Evolutionary conservation across 2,113 vertebrate genomes (phyloP).

Genomic region (Oplegnathus fasciatus): DNA sequence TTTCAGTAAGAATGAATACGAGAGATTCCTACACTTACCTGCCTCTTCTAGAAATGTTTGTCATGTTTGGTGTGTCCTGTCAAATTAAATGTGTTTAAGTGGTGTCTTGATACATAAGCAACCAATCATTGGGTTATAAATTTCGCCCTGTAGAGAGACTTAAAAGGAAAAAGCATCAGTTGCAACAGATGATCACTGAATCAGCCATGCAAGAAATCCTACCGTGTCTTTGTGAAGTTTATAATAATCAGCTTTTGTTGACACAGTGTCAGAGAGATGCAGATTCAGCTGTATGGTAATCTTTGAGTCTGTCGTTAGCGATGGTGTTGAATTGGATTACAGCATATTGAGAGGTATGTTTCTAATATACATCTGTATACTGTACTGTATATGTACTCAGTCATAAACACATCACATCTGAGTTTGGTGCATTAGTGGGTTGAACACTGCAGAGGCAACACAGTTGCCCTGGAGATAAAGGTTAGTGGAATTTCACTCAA

Average conservation of each 20-base stretch:
- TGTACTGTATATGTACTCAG: not conserved
- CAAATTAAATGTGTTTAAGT: not conserved
- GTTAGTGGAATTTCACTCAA: slow-evolving; percentile 70
- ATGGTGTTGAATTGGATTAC: slow-evolving; percentile 17
- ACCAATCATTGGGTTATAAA: not conserved
- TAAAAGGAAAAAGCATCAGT: not conserved
- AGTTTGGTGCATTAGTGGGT: slow-evolving; percentile 56
- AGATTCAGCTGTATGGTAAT: not conserved
- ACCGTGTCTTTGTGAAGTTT: not conserved
- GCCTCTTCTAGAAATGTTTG: not conserved
- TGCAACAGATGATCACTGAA: not conserved
- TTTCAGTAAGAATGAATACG: not conserved
- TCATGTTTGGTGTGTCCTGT: not conserved
- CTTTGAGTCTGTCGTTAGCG: not conserved
- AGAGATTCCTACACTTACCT: not conserved
- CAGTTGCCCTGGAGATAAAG: slow-evolving; percentile 68
- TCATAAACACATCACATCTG: slow-evolving; percentile 38
- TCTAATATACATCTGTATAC: not conserved
- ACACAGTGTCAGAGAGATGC: not conserved
- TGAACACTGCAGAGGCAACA: slow-evolving; percentile 12
- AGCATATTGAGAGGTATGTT: slow-evolving; percentile 21
- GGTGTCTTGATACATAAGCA: not conserved
- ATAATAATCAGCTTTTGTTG: not conserved
- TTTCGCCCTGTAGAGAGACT: not conserved
- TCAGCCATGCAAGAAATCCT: not conserved